A percentile compares a stretch with the other conserved stretches of the same genome.
phyloP scores from a whole-genome alignment of 2,113 vertebrate species.

The Amphiprion percula region DNA sequence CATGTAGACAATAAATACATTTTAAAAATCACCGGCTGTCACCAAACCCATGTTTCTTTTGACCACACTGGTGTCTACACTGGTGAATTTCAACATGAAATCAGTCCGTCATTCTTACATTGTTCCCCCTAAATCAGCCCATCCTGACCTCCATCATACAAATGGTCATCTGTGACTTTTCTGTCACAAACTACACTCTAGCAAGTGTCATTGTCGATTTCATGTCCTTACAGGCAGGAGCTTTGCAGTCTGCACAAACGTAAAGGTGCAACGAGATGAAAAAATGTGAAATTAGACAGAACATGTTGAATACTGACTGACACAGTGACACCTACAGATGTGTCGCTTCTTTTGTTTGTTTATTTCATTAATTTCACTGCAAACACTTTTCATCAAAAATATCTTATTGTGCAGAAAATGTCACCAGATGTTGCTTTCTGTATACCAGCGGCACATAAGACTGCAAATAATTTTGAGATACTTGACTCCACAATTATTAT shows the following conservation, averaged over 20 bases:
- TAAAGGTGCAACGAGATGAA: background rate
- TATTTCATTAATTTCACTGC: background rate
- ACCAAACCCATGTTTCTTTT: too few relatives aligned
- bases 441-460: background rate
- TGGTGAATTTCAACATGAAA: too few relatives aligned
- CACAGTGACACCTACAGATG: background rate
- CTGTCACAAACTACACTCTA: background rate
- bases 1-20: too few relatives aligned
- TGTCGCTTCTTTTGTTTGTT: background rate
- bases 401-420: background rate
- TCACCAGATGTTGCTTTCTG: conserved; percentile 3
- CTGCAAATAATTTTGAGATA: background rate
- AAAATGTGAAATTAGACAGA: background rate
- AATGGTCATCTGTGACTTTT: background rate
- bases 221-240: background rate
- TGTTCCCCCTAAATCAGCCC: background rate
- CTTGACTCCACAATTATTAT: background rate
- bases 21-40: too few relatives aligned
- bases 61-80: too few relatives aligned
- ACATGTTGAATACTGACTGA: background rate
- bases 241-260: background rate
- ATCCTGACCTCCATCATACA: background rate
- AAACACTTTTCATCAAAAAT: too few relatives aligned
- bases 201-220: background rate
- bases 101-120: background rate